Evolutionary conservation across 2,888 invertebrate genomes (phyloP).

Genomic region (Patella depressa): DNA sequence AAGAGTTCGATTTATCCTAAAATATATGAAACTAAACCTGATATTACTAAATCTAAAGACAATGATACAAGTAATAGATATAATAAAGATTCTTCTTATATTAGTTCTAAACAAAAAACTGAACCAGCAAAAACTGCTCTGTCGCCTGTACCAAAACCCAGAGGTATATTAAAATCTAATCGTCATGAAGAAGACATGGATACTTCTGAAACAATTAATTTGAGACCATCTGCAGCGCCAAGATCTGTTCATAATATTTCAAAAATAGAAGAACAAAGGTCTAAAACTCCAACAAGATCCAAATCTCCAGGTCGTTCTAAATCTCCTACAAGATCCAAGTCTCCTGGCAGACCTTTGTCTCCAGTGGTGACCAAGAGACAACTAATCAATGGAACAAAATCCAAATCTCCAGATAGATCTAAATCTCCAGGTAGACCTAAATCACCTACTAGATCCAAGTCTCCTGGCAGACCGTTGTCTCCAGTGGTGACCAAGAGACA

Average conservation of each 20-base stretch:
- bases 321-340: slow-evolving; percentile 7
- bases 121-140: slow-evolving; percentile 18
- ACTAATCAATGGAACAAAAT: not conserved
- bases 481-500: not conserved
- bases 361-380: not conserved
- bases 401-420: not conserved
- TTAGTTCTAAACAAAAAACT: not conserved
- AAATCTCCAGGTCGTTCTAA: slow-evolving; percentile 16
- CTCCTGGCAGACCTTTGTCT: slow-evolving; percentile 4
- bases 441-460: slow-evolving; percentile 7
- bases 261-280: slow-evolving; percentile 14
- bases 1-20: slow-evolving; percentile 4
- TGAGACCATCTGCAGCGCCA: slow-evolving; percentile 26
- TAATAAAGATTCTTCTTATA: not conserved
- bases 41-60: not conserved
- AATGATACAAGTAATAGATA: not conserved
- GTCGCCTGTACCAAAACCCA: slow-evolving; percentile 41
- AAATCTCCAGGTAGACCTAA: not conserved
- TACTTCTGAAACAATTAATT: slow-evolving; percentile 29
- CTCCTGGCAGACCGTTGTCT: slow-evolving; percentile 3
- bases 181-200: slow-evolving; percentile 43
- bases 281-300: slow-evolving; percentile 3
- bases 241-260: slow-evolving; percentile 34
- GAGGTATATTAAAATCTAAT: slow-evolving; percentile 30
- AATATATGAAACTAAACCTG: not conserved